Conservation (phyloP, 2,113 vertebrate genomes). For the Grantiella picta region DNA sequence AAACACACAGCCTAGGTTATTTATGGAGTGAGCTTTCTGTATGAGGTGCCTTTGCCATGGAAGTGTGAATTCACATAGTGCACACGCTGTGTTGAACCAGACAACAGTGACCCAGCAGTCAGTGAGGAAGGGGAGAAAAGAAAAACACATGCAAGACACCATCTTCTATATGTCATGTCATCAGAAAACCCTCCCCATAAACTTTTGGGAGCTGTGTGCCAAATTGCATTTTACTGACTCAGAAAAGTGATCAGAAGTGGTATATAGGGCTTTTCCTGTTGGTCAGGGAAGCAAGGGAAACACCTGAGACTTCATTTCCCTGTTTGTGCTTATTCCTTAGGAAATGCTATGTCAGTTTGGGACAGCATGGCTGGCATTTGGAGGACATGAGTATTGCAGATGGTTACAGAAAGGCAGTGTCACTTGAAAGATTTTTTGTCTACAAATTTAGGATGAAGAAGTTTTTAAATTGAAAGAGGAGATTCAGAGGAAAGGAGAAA, state of each 20-base stretch:
- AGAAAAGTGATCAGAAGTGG: background rate
- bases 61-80: constrained; percentile 54
- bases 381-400: background rate
- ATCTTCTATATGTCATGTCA: constrained; percentile 47
- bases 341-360: background rate
- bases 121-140: background rate
- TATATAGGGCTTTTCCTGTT: background rate
- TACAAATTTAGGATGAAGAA: background rate
- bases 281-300: background rate
- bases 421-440: background rate
- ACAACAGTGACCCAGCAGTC: constrained; percentile 38
- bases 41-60: constrained; percentile 59
- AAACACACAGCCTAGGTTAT: constrained; percentile 67
- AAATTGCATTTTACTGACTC: constrained; percentile 8
- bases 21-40: constrained; percentile 68
- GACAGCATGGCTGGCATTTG: background rate
- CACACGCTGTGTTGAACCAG: constrained; percentile 29
- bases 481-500: background rate
- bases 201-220: constrained; percentile 22
- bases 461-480: background rate
- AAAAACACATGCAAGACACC: constrained; percentile 44
- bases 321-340: background rate
- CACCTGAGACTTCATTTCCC: background rate
- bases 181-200: constrained; percentile 29
- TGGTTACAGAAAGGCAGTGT: background rate